Evolutionary conservation across 2,113 vertebrate genomes (phyloP).

Genomic region (Rhinichthys klamathensis): DNA sequence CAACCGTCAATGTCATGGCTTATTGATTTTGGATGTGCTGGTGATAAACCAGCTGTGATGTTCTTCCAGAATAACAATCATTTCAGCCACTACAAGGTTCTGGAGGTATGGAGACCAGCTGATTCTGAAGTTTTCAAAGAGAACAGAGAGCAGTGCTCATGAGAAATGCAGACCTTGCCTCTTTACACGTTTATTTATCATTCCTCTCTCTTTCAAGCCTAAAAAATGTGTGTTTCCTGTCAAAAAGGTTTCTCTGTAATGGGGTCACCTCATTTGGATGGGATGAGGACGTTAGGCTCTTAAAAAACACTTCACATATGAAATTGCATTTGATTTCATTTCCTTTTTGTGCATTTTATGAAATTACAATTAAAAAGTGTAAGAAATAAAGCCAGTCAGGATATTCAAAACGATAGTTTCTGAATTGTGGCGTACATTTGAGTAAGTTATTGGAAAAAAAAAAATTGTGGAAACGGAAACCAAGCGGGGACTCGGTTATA

Average conservation of each 20-base stretch:
- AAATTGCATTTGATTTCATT: no score
- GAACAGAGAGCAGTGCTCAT: background rate
- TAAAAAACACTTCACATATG: no score
- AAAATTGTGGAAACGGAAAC: background rate
- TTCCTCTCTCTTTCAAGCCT: conserved; percentile 13
- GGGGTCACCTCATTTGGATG: no score
- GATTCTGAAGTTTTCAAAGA: conserved; percentile 45
- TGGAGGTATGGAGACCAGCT: conserved; percentile 33
- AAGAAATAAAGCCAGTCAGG: no score
- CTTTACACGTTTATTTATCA: conserved; percentile 4
- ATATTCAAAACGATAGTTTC: background rate
- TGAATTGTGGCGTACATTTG: background rate
- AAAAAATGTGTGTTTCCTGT: conserved; percentile 13
- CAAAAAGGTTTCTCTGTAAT: conserved; percentile 12
- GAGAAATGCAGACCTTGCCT: conserved; percentile 18
- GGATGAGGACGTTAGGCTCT: background rate
- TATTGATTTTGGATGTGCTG: conserved; percentile 20
- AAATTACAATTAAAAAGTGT: no score
- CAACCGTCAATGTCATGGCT: background rate
- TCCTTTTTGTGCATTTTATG: no score
- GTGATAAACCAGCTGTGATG: conserved; percentile 39
- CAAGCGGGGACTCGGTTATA: background rate
- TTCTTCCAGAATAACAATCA: conserved; percentile 39
- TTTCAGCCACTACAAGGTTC: conserved; percentile 11
- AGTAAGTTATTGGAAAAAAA: no score